A percentile compares a stretch with the other conserved stretches of the same genome.
Evolutionary conservation across 1,140 invertebrate genomes (phyloP).

Genomic region (Eriosoma lanigerum): DNA sequence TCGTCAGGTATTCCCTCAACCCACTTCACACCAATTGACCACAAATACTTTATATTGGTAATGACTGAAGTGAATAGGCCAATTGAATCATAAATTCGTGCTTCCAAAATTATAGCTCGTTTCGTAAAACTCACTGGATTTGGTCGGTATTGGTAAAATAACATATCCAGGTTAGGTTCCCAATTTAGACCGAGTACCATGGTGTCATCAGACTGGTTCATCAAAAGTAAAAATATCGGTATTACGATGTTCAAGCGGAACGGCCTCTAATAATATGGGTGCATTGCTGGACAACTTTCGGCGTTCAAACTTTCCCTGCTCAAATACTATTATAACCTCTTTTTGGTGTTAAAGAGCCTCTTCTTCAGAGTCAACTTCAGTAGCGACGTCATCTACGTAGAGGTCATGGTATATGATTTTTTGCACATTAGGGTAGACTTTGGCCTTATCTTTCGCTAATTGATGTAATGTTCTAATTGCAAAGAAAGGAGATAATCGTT

Average conservation of each 20-base stretch:
- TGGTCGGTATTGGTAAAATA: slow-evolving; percentile 6
- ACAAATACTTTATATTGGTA: slow-evolving; percentile 52
- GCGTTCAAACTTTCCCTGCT: slow-evolving; percentile 51
- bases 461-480: slow-evolving; percentile 56
- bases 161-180: not conserved
- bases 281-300: slow-evolving; percentile 52
- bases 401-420: slow-evolving; percentile 1
- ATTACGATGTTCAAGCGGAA: not conserved
- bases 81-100: slow-evolving; percentile 54
- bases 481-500: slow-evolving; percentile 56
- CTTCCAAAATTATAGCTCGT: slow-evolving; percentile 53
- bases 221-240: not conserved
- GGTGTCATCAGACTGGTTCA: not conserved
- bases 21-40: slow-evolving; percentile 55
- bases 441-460: slow-evolving; percentile 55
- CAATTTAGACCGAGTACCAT: slow-evolving; percentile 39
- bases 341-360: slow-evolving; percentile 52
- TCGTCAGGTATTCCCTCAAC: slow-evolving; percentile 56
- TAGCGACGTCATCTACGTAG: slow-evolving; percentile 58
- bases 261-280: not conserved
- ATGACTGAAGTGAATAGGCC: slow-evolving; percentile 51
- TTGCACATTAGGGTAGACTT: slow-evolving; percentile 54
- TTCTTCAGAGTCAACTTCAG: slow-evolving; percentile 55
- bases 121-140: slow-evolving; percentile 44
- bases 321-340: slow-evolving; percentile 51